phyloP scores from a whole-genome alignment of 2,888 invertebrate genomes.

The Erebia palarica region DNA sequence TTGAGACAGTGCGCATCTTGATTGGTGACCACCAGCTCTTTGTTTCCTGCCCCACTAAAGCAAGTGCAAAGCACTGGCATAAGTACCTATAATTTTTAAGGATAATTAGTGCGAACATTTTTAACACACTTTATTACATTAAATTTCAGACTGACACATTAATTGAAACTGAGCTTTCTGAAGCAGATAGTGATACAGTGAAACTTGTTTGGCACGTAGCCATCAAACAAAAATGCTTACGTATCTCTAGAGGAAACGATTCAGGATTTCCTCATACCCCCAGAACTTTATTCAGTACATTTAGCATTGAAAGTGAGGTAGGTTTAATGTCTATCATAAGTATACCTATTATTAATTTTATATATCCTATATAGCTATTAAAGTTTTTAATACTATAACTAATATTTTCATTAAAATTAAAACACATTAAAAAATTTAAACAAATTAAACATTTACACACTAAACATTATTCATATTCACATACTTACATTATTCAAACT shows the following conservation, averaged over 20 bases:
- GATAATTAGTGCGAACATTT: not conserved
- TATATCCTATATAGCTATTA: conserved; percentile 13
- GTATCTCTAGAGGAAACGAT: conserved; percentile 45
- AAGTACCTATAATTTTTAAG: too few species aligned
- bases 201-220: conserved; percentile 50
- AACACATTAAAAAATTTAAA: too few species aligned
- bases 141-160: conserved; percentile 32
- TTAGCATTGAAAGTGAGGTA: conserved; percentile 46
- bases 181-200: conserved; percentile 46
- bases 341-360: conserved; percentile 13
- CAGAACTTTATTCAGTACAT: conserved; percentile 41
- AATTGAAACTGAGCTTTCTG: conserved; percentile 38
- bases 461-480: too few species aligned
- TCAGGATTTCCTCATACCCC: conserved; percentile 51
- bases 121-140: conserved; percentile 15
- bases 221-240: conserved; percentile 43
- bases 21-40: too few species aligned
- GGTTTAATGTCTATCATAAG: conserved; percentile 42
- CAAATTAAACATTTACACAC: too few species aligned
- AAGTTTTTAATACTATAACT: too few species aligned
- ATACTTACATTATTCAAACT: too few species aligned
- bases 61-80: too few species aligned
- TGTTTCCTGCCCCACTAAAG: too few species aligned
- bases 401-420: too few species aligned
- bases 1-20: too few species aligned